Evolutionary conservation across 2,888 invertebrate species (phyloP).

Genomic region (Morinoia aosen): DNA sequence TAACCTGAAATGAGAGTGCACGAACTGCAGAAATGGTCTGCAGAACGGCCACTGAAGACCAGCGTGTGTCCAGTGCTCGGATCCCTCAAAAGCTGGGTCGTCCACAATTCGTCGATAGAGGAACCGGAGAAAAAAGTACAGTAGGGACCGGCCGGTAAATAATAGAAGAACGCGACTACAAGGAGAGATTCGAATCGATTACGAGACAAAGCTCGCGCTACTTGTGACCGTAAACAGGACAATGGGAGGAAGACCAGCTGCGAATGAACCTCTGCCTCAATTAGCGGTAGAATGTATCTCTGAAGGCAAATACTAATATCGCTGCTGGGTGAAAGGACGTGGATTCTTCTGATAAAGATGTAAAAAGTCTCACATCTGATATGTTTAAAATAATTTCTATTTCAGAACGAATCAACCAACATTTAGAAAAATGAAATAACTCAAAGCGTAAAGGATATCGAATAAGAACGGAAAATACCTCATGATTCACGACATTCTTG

Average conservation of each 20-base stretch:
- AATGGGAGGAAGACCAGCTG: neutral
- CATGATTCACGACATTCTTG: neutral
- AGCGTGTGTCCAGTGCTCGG: neutral
- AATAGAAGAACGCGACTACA: neutral
- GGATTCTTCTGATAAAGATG: neutral
- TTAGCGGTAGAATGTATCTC: neutral
- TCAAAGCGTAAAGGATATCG: neutral
- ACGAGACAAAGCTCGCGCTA: neutral
- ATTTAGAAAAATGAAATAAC: neutral
- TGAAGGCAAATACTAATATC: neutral
- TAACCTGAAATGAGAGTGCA: too few relatives aligned
- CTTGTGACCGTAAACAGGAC: neutral
- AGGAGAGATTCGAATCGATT: neutral
- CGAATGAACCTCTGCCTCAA: neutral
- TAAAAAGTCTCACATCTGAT: neutral
- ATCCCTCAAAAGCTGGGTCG: neutral
- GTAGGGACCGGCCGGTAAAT: neutral
- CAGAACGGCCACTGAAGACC: too few relatives aligned
- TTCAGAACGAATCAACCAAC: neutral
- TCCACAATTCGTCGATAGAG: neutral
- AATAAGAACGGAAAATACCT: neutral
- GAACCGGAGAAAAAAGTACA: neutral
- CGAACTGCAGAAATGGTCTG: too few relatives aligned
- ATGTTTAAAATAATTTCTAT: neutral
- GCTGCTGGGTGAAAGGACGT: neutral